Percentiles rank a stretch among this genome's conserved stretches.
These are phyloP conservation scores for Pyrocephalus nanus DNA, from an alignment of 2,797 vertebrate species.

Conservation along the genomic window DNA sequence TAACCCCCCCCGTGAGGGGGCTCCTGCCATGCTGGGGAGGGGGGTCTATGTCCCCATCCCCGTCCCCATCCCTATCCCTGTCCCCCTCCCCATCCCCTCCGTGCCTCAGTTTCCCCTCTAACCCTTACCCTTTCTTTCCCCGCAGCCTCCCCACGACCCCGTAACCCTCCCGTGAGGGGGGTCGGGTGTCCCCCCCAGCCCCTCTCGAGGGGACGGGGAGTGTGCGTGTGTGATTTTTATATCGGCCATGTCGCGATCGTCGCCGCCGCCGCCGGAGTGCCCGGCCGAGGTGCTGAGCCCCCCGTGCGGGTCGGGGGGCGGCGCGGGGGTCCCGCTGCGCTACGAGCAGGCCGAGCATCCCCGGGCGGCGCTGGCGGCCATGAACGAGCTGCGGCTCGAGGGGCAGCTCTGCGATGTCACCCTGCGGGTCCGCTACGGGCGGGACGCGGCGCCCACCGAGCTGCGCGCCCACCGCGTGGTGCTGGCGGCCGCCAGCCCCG, in stretches of 20 bases:
- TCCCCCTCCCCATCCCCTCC: too few species aligned
- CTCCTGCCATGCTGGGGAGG: too few species aligned
- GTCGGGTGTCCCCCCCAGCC: too few species aligned
- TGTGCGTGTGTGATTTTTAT: too few species aligned
- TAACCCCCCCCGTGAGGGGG: too few species aligned
- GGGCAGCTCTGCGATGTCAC: background rate
- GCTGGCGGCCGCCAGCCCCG: background rate
- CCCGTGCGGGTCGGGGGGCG: background rate
- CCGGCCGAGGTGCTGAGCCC: background rate
- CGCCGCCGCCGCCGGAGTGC: background rate
- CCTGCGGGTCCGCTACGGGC: background rate
- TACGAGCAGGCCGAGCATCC: background rate
- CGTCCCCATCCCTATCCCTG: too few species aligned
- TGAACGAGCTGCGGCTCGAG: background rate
- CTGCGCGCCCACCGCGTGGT: background rate
- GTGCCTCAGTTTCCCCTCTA: too few species aligned
- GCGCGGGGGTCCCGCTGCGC: background rate
- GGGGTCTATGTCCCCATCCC: too few species aligned
- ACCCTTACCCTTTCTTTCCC: too few species aligned
- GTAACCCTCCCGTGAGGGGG: too few species aligned
- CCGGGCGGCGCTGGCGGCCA: accelerated
- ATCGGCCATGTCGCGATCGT: background rate
- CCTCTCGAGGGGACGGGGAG: too few species aligned
- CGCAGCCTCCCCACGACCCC: too few species aligned
- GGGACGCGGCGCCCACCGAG: background rate